Conservation (phyloP, 2,888 invertebrate genomes). For the Drosophila peninsularis region DNA sequence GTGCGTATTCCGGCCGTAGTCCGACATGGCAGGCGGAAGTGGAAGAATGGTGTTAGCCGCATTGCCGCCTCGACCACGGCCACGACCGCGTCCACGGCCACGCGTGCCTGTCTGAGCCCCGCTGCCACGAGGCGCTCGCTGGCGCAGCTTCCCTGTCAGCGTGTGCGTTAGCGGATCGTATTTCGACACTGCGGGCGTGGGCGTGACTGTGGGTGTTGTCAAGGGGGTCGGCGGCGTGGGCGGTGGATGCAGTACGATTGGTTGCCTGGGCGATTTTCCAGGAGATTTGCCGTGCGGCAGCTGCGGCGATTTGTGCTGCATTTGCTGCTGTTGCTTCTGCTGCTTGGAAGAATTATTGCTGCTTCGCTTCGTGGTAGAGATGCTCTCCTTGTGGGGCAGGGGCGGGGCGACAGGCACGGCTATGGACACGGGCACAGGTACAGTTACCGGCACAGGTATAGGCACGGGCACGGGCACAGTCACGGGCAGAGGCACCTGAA, state of each 20-base stretch:
- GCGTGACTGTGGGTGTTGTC: constrained; percentile 40
- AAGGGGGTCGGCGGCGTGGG: constrained; percentile 50
- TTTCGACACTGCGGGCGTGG: constrained; percentile 55
- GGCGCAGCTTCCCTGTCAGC: constrained; percentile 81
- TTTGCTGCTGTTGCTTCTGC: constrained; percentile 12
- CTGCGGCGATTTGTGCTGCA: constrained; percentile 86
- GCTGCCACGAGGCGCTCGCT: constrained; percentile 83
- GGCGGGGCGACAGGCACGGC: constrained; percentile 24
- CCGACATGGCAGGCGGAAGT: constrained; percentile 79
- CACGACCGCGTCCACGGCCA: constrained; percentile 84
- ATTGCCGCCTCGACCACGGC: constrained; percentile 85
- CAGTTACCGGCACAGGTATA: constrained; percentile 22
- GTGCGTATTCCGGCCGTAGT: constrained; percentile 84
- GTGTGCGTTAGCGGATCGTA: constrained; percentile 81
- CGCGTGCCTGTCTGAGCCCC: constrained; percentile 65
- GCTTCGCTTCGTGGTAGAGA: constrained; percentile 81
- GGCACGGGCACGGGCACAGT: constrained; percentile 43
- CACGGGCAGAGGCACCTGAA: constrained; percentile 22
- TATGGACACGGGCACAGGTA: constrained; percentile 20
- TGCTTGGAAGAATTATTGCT: constrained; percentile 58
- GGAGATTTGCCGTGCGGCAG: constrained; percentile 87
- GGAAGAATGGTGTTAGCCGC: constrained; percentile 73
- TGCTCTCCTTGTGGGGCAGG: constrained; percentile 46
- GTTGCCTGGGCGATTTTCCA: constrained; percentile 86
- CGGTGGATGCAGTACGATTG: constrained; percentile 51